phyloP scores from a whole-genome alignment of 2,888 invertebrate species.

The Megaustenia siamemsis region DNA sequence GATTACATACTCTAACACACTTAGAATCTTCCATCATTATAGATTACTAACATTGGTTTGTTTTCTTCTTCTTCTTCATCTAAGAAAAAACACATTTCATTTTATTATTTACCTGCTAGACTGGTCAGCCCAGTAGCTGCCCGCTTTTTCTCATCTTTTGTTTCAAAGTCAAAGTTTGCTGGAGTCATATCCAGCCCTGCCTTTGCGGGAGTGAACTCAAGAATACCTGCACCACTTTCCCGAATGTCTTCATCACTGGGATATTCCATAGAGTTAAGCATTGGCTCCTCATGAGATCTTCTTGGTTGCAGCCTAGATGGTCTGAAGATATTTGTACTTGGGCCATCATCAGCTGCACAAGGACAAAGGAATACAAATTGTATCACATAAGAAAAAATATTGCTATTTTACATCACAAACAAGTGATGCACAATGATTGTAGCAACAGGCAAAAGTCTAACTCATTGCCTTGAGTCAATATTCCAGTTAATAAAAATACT shows the following conservation, averaged over 20 bases:
- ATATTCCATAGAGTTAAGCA: slow-evolving; percentile 70
- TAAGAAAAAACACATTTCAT: too few species aligned
- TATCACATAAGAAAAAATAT: not conserved
- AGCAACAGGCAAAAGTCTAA: too few species aligned
- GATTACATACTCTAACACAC: too few species aligned
- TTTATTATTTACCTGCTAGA: slow-evolving; percentile 66
- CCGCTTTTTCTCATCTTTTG: slow-evolving; percentile 66
- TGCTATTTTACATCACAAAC: too few species aligned
- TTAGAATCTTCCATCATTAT: too few species aligned
- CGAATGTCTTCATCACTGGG: slow-evolving; percentile 77
- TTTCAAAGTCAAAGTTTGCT: slow-evolving; percentile 85
- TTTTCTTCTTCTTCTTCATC: too few species aligned
- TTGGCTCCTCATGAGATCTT: slow-evolving; percentile 74
- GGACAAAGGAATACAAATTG: not conserved
- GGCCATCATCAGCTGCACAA: slow-evolving; percentile 48
- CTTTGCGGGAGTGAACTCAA: slow-evolving; percentile 92
- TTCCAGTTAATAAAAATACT: too few species aligned
- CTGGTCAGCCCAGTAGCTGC: slow-evolving; percentile 69
- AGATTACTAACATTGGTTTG: too few species aligned
- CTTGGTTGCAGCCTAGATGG: slow-evolving; percentile 62
- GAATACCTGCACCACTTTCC: slow-evolving; percentile 80
- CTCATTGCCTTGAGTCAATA: too few species aligned
- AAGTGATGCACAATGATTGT: too few species aligned
- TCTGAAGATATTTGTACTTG: slow-evolving; percentile 60
- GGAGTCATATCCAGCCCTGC: slow-evolving; percentile 93